Base-by-base conservation (phyloP, 2,888 invertebrate genomes). In the Ptychoptera contaminata region DNA sequence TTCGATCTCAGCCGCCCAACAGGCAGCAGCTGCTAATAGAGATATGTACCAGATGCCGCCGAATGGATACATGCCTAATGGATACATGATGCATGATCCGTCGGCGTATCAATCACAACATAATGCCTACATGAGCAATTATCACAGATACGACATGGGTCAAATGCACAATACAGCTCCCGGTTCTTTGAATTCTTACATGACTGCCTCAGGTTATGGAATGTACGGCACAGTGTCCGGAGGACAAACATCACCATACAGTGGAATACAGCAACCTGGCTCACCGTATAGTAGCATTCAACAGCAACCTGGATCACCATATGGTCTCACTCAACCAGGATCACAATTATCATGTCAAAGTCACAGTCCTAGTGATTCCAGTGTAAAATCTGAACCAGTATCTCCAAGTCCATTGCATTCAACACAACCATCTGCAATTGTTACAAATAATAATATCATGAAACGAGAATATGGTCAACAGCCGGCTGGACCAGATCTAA, bases 21-120 rank as follows among this genome's bases (percentile, higher is more conserved):
- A 81, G 64, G 75, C 81, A 38, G 72, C 72, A 40, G 64, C 74
- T 8, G 69, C 71, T 1, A 71, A 76, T 37, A 67, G 79, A n/a
- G 86, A 87, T 54, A 81, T 86, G 62, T 87, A 87, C 63, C 84
- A 85, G 65, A 85, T 87, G 82, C 79, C 85, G 34, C 76, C 78
- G 40, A 93, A 91, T 63, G 92, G 92, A 1, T 94, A 94, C 69
- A 92, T 93, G 91, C 91, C 92, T 46, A 93, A 94, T 63, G 92
- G 93, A 8, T 92, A 92, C 67, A 86, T 88, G 76, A 84, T 87
- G 82, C 82, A 81, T 57, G 83, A 85, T 58, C 79, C 81, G 34
- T 78, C 83, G 53, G 58, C 60, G 8, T 81, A 82, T 56, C 80
- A 82, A 54, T 84, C 86, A 58, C 87, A 88, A 59, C 79, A 80